Percentiles rank a stretch among this genome's conserved stretches.
Conservation (phyloP, 1,140 invertebrate species). For the Drosophila cardini region DNA sequence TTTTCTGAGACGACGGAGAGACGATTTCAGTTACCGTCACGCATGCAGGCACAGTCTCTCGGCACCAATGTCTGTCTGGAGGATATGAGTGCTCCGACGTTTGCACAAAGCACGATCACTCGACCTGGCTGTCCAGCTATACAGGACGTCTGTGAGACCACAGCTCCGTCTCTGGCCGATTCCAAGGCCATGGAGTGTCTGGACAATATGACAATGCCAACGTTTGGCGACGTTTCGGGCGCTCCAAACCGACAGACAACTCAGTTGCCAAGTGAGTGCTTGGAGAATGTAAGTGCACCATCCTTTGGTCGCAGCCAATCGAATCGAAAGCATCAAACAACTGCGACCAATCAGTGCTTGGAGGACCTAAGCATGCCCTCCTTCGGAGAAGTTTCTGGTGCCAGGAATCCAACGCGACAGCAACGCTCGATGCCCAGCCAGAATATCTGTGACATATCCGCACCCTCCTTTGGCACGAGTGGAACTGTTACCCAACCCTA, state of each 20-base stretch:
- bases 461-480: neutral
- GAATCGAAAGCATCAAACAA: neutral
- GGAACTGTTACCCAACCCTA: neutral
- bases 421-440: neutral
- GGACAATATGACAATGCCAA: constrained; percentile 42
- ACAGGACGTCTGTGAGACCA: neutral
- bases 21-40: neutral
- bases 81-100: constrained; percentile 11
- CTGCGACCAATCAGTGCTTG: neutral
- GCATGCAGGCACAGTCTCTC: neutral
- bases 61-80: constrained; percentile 38
- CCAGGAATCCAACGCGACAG: neutral
- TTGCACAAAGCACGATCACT: neutral
- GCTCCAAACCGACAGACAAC: neutral
- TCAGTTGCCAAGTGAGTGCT: constrained; percentile 21
- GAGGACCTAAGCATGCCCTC: constrained; percentile 11
- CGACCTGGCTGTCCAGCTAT: neutral
- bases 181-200: constrained; percentile 19
- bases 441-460: constrained; percentile 2
- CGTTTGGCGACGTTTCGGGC: constrained; percentile 22
- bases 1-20: neutral
- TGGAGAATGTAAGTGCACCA: constrained; percentile 32
- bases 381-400: constrained; percentile 4
- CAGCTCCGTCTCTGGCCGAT: neutral
- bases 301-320: constrained; percentile 4